phyloP scores from a whole-genome alignment of 1,140 invertebrate species.

The Nomia melanderi region DNA sequence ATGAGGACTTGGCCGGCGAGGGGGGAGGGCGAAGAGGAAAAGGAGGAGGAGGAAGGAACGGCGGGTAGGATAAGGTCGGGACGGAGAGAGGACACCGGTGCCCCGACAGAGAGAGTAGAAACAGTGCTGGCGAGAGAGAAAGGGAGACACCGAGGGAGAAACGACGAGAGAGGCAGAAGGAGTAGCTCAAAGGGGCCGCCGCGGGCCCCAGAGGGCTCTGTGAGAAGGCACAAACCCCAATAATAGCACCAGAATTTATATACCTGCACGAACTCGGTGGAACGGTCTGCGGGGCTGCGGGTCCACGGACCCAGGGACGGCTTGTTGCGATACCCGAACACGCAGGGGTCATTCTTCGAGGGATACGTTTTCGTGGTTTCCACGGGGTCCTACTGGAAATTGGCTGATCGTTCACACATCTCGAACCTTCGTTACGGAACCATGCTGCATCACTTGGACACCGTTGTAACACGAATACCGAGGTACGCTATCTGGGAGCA shows the following conservation, averaged over 20 bases:
- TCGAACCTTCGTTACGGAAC: neutral
- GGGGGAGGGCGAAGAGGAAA: slow-evolving; percentile 29
- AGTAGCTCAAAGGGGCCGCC: slow-evolving; percentile 75
- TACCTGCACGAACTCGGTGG: slow-evolving; percentile 78
- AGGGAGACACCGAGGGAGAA: slow-evolving; percentile 45
- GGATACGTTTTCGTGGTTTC: slow-evolving; percentile 3
- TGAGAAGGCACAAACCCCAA: slow-evolving; percentile 79
- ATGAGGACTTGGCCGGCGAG: too few relatives aligned
- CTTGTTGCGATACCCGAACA: slow-evolving; percentile 41
- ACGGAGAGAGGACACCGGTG: slow-evolving; percentile 43
- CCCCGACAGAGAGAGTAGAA: slow-evolving; percentile 41
- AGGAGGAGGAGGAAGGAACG: slow-evolving; percentile 37
- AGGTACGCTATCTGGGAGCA: too few relatives aligned
- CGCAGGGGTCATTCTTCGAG: slow-evolving; percentile 10
- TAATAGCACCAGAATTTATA: slow-evolving; percentile 82
- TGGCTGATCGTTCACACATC: neutral
- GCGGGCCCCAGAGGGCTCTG: slow-evolving; percentile 69
- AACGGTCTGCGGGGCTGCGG: slow-evolving; percentile 67
- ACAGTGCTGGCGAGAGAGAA: slow-evolving; percentile 38
- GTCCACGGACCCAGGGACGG: slow-evolving; percentile 63
- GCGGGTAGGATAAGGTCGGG: slow-evolving; percentile 7
- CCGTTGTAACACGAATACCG: too few relatives aligned
- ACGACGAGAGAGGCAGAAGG: slow-evolving; percentile 63
- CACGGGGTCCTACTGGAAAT: neutral
- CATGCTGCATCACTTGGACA: too few relatives aligned